Base-by-base conservation (phyloP, 1,140 invertebrate species). In the Cataglyphis hispanica region DNA sequence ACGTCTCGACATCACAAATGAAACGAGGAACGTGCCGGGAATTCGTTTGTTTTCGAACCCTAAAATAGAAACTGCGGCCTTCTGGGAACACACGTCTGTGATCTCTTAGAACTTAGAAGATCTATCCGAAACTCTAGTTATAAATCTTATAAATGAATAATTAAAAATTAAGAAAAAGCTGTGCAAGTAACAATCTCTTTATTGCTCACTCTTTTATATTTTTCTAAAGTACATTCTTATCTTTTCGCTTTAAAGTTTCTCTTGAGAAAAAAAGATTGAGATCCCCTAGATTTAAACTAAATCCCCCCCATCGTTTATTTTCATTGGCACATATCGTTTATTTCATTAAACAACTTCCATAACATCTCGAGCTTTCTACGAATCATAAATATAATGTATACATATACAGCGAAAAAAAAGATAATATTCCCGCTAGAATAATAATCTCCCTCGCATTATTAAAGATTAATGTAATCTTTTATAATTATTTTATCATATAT, bases 41-140 rank as follows among this genome's bases (percentile, higher is more conserved):
- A 91, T 91, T 87, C 86, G 93, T 89, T 93, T 93, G 91, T 93
- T 93, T 93, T 92, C 89, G 50, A 91, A 90, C 90, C 92, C 85
- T 77, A 84, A 92, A 93, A 93, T 93, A 93, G 93, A 93, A 91
- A 63, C 67, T 46, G 63, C 64, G 84, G 87, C 78, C 67, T 90
- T 88, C 81, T 88, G 43, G 60, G 89, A 88, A 90, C 69, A 70
- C 25, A 53, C 77, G 84, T 56, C 84, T 86, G 84, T 86, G 86
- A 89, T 89, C 85, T 89, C 84, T 89, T 84, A 83, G 37, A 31
- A 80, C 84, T 89, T 84, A 83, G 37, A 31, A 80, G 87, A 56
- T 86, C 84, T 89, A 89, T 89, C 40, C 66, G 66, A 81, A 58
- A 77, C 77, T 85, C 31, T 50, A 40, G 80, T 66, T 74, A 60